Percentiles rank a stretch among this genome's conserved stretches.
Evolutionary conservation across 2,888 invertebrate genomes (phyloP).

Genomic region (Trichopria drosophilae): DNA sequence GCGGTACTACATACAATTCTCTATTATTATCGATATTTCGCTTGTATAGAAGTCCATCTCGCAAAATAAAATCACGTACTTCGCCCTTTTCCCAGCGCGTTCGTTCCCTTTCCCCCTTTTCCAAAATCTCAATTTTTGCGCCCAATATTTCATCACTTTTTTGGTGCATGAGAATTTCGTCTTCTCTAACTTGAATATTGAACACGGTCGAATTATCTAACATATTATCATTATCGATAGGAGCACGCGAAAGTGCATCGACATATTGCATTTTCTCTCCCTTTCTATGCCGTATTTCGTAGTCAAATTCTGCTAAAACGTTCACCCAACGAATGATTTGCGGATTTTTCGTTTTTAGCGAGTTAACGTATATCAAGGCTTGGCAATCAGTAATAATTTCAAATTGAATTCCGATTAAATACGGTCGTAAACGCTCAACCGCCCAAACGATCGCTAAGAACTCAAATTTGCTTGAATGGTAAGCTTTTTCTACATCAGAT

Average conservation of each 20-base stretch:
- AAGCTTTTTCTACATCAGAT: too few species aligned
- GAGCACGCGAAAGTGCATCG: constrained; percentile 11
- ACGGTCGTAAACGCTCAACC: not conserved
- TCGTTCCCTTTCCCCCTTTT: constrained; percentile 1
- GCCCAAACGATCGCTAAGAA: constrained; percentile 1
- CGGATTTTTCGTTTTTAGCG: constrained; percentile 1
- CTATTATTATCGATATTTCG: constrained; percentile 1
- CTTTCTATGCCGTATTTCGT: constrained; percentile 6
- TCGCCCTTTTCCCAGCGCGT: constrained; percentile 4
- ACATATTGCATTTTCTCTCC: constrained; percentile 11
- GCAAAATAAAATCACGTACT: constrained; percentile 5
- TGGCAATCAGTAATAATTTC: constrained; percentile 8
- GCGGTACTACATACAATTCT: constrained; percentile 14
- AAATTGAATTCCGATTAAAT: not conserved
- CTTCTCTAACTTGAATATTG: constrained; percentile 6
- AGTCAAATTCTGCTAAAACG: constrained; percentile 11
- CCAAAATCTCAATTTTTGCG: constrained; percentile 10
- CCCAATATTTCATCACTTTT: constrained; percentile 3
- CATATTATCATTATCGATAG: not conserved
- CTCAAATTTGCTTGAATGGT: not conserved
- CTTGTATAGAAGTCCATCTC: constrained; percentile 20
- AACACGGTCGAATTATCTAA: constrained; percentile 4
- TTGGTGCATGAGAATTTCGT: constrained; percentile 8
- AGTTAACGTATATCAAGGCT: not conserved
- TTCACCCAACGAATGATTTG: constrained; percentile 1